Base-by-base conservation (phyloP, 2,113 vertebrate species). In the Tachuris rubrigastra region DNA sequence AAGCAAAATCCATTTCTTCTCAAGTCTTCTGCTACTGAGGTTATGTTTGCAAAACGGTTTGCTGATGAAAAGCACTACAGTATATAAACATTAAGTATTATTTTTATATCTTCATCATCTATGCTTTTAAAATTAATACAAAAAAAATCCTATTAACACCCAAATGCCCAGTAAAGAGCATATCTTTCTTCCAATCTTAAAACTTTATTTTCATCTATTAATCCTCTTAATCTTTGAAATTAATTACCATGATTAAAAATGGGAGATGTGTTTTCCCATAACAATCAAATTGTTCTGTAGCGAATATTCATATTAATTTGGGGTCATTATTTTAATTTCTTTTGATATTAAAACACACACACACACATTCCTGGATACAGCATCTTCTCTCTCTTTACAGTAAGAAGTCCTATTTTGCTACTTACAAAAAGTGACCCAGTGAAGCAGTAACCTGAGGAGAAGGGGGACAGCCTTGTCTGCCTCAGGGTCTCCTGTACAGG, bases 191-290 rank as follows among this genome's bases (percentile, higher is more conserved):
- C 56, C 69, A 75, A 90, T 94, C 93, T 79, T 87, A 96, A 93
- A 82, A 37, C 62, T 89, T 95, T 85, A 87, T 94, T 94, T 93
- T 95, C 23, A 65, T 89, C 86, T 92, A 71, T 75, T 88, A 92
- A 90, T 94, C 85, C 79, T 94, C 92, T 89, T 96, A 96, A 96
- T 93, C 90, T 92, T 94, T 92, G 80, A 96, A 96, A 97, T 97
- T 95, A 97, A 97, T 95, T 95, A 89, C 73, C 46, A 84, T 92
- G 80, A 96, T 96, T 93, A 93, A 96, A 96, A 95, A 81, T 53
- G 83, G 88, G 92, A 94, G 80, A 92, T 87, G 41, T 79, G 52
- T 94, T 96, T 94, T 95, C 88, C 95, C 96, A 85, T 90, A 96
- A 92, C 96, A 97, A 97, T 96, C 89, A 95, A 88, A 85, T 89